Conservation (phyloP, 2,113 vertebrate species). For the Brachionichthys hirsutus region DNA sequence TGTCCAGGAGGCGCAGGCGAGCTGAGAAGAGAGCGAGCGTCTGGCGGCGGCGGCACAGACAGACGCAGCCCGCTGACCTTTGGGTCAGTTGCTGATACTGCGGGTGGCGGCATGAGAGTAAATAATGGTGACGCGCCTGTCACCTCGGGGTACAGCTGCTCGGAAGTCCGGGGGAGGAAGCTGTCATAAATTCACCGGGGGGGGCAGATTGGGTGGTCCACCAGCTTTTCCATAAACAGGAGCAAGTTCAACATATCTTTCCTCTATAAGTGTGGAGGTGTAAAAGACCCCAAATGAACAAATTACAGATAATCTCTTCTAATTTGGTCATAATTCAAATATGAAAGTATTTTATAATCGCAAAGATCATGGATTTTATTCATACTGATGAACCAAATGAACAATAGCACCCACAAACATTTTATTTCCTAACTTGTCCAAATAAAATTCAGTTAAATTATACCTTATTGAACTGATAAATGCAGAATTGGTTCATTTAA, state of each 20-base stretch:
- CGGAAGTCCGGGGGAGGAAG: slow-evolving; percentile 30
- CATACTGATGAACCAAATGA: neutral
- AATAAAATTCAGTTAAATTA: too few species aligned
- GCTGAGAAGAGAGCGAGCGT: slow-evolving; percentile 46
- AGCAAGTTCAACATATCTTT: slow-evolving; percentile 6
- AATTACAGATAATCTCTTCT: too few species aligned
- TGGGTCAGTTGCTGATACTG: slow-evolving; percentile 61
- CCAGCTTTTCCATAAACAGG: slow-evolving; percentile 21
- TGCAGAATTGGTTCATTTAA: neutral
- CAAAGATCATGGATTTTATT: neutral
- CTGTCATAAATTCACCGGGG: slow-evolving; percentile 47
- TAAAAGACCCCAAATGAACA: too few species aligned
- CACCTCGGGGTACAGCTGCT: slow-evolving; percentile 67
- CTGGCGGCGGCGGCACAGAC: slow-evolving; percentile 50
- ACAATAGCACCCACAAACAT: slow-evolving; percentile 7
- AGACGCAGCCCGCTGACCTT: slow-evolving; percentile 63
- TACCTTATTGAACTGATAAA: neutral
- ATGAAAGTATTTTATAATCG: too few species aligned
- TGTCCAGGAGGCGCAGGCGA: slow-evolving; percentile 19
- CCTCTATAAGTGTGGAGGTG: too few species aligned
- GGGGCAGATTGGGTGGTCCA: slow-evolving; percentile 67
- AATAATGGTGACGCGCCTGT: slow-evolving; percentile 68
- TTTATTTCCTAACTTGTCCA: too few species aligned
- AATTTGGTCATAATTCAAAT: too few species aligned
- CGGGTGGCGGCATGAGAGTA: slow-evolving; percentile 53